These are phyloP conservation scores for Drosophila equinoxialis DNA, from an alignment of 1,140 invertebrate species.

Conservation along the genomic window DNA sequence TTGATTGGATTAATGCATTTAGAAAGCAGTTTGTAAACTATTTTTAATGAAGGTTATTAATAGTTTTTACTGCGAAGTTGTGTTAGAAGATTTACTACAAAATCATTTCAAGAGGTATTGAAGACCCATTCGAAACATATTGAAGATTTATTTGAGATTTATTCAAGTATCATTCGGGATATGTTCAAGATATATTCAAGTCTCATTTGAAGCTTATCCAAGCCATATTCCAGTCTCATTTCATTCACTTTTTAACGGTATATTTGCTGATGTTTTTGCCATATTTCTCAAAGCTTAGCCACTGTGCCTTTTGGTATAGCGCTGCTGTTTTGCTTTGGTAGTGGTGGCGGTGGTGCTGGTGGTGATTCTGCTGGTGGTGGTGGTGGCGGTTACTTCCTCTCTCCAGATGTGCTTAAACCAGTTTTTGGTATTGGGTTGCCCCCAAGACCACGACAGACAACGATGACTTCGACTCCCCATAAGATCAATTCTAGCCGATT, in stretches of 20 bases:
- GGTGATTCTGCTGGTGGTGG: not conserved
- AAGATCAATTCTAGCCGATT: slow-evolving; percentile 81
- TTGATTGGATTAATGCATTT: too few species aligned
- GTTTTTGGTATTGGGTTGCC: slow-evolving; percentile 54
- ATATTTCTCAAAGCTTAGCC: not conserved
- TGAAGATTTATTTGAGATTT: too few species aligned
- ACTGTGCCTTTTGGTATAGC: slow-evolving; percentile 6
- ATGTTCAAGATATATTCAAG: too few species aligned
- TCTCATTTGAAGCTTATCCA: too few species aligned
- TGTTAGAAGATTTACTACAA: too few species aligned
- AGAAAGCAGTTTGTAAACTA: too few species aligned
- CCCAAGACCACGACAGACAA: slow-evolving; percentile 25
- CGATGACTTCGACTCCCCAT: slow-evolving; percentile 71
- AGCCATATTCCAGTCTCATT: too few species aligned
- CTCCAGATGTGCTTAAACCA: slow-evolving; percentile 65
- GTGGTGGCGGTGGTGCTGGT: not conserved
- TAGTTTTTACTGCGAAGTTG: too few species aligned
- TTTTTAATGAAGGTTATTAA: too few species aligned
- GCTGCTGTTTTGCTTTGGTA: slow-evolving; percentile 4
- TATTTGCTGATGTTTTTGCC: not conserved
- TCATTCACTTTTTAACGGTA: not conserved
- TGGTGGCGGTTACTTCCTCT: slow-evolving; percentile 52
- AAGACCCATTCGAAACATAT: too few species aligned
- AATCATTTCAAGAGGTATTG: too few species aligned
- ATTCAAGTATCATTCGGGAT: too few species aligned